Base-by-base conservation (phyloP, 2,113 vertebrate species). In the Leuciscus idus region DNA sequence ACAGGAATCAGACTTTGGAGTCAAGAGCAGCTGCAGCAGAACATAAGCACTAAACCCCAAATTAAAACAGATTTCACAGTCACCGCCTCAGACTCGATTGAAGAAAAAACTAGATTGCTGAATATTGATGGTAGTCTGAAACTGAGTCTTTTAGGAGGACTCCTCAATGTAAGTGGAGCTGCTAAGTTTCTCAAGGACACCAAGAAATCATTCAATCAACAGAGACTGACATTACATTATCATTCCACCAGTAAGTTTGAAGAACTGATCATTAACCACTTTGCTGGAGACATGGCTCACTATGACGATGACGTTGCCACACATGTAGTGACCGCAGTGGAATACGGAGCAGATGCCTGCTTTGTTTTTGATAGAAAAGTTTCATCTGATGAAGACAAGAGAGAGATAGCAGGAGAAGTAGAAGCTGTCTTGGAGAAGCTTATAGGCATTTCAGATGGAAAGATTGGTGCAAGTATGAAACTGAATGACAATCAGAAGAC, bases 291-390 rank as follows among this genome's bases (percentile, higher is more conserved):
- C 12, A 73, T 81, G 8, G 1, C 13, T 17, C 75, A 86, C 36
- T 39, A 76, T n/a, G 19, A 83, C 0, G 12, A 86, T 76, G 62
- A 78, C 33, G 10, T 28, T 17, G 87, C 87, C 21, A 88, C 87
- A 59, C 87, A 89, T 28, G 73, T 89, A 17, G 86, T 89, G 30
- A 85, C 84, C 9, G 88, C 83, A 13, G 55, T 89, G 12, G 33
- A 85, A 36, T 89, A 89, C 15, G 86, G 88, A 10, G 87, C 87
- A 19, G 3, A 84, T 26, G 87, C 81, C 7, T 84, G 48, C 79
- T 88, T 55, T 55, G 52, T 55, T 19, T 55, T 55, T 19, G 52
- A 55, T 2, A 55, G 52, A 55, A 2, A 66, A 80, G 23, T 89
- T 85, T 30, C 2, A 3, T 75, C 59, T 19, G 36, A n/a, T 17